phyloP scores from a whole-genome alignment of 2,113 vertebrate genomes.

The Toxostoma redivivum region DNA sequence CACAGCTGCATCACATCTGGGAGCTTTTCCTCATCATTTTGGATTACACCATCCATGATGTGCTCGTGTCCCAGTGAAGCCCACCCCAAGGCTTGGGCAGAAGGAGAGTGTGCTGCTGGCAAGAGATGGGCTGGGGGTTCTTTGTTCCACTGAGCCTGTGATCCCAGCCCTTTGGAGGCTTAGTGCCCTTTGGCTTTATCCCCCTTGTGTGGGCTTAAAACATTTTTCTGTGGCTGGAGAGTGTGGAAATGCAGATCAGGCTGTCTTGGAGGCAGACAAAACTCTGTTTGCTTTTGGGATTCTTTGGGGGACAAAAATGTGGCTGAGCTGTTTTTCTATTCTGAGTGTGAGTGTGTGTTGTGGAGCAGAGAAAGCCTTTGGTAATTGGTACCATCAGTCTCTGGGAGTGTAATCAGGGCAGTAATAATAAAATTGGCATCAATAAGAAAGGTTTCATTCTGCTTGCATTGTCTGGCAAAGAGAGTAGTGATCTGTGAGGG shows the following conservation, averaged over 20 bases:
- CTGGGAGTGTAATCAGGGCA: conserved; percentile 7
- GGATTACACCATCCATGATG: accelerated
- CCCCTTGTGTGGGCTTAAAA: neutral
- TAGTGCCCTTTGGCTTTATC: neutral
- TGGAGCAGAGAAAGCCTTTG: conserved; percentile 21
- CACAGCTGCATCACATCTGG: conserved; percentile 17
- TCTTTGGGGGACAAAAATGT: neutral
- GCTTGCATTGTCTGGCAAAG: conserved; percentile 19
- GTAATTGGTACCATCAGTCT: conserved; percentile 34
- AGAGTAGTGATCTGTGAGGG: neutral
- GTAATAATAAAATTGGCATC: conserved; percentile 37
- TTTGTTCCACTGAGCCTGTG: neutral
- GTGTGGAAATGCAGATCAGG: neutral
- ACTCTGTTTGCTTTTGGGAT: conserved; percentile 33
- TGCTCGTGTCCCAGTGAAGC: neutral
- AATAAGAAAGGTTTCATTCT: conserved; percentile 20
- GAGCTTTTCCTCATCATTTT: neutral
- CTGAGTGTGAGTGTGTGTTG: neutral
- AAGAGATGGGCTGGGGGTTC: neutral
- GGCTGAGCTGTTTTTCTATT: conserved; percentile 29
- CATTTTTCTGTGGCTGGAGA: neutral
- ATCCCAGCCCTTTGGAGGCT: neutral
- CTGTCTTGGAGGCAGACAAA: neutral
- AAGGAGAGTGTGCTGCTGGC: neutral
- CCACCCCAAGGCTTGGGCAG: neutral